Percentiles rank a stretch among this genome's conserved stretches.
Evolutionary conservation across 2,113 vertebrate species (phyloP).

Genomic region (Sander lucioperca): DNA sequence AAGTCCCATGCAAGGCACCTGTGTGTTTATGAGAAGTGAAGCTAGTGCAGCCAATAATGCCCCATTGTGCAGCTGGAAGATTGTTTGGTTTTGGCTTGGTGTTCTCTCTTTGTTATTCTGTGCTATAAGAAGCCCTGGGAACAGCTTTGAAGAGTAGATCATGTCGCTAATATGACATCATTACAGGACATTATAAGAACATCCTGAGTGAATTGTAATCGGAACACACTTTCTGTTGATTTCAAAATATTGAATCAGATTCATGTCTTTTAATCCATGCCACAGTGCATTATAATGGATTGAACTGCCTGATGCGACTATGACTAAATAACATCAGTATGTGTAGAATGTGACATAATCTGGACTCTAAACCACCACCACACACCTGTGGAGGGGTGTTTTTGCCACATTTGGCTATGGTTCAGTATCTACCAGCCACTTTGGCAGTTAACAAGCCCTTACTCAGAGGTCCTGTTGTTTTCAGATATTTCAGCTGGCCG

Average conservation of each 20-base stretch:
- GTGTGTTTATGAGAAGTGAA: conserved; percentile 47
- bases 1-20: conserved; percentile 49
- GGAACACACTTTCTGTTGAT: conserved; percentile 31
- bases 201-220: conserved; percentile 47
- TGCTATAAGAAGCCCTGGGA: conserved; percentile 45
- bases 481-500: conserved; percentile 40
- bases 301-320: conserved; percentile 17
- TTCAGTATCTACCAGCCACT: conserved; percentile 11
- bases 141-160: conserved; percentile 47
- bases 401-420: conserved; percentile 18
- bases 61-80: conserved; percentile 42
- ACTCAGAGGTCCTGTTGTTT: conserved; percentile 40
- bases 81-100: conserved; percentile 28
- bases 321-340: neutral
- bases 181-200: conserved; percentile 40
- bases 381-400: conserved; percentile 23
- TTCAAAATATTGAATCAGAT: conserved; percentile 38
- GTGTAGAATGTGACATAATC: conserved; percentile 23
- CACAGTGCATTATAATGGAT: conserved; percentile 34
- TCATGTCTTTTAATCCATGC: conserved; percentile 40
- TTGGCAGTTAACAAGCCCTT: conserved; percentile 39
- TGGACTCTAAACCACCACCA: conserved; percentile 13
- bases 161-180: conserved; percentile 50
- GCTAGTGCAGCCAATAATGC: conserved; percentile 42
- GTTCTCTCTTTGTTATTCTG: conserved; percentile 27